Percentiles rank a stretch among this genome's conserved stretches.
These are phyloP conservation scores for Pseudomyrmex dendroicus DNA, from an alignment of 1,140 invertebrate genomes.

Conservation along the genomic window DNA sequence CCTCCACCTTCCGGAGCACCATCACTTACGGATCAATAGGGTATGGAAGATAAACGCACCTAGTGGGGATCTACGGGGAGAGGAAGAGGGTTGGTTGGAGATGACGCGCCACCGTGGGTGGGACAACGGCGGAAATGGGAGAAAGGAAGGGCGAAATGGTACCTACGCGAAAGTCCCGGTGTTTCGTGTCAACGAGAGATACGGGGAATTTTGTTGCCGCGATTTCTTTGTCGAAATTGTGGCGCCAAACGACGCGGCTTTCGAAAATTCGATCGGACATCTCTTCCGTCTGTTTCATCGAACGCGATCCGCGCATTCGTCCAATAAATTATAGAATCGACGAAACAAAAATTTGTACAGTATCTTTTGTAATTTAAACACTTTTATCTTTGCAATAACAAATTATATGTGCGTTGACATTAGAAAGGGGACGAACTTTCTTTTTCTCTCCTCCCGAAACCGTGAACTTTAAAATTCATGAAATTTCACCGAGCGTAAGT, in stretches of 20 bases:
- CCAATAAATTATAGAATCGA: background rate
- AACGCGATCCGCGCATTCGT: background rate
- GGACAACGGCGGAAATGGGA: conserved; percentile 45
- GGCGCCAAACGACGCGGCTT: background rate
- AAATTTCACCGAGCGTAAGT: background rate
- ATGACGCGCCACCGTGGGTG: conserved; percentile 49
- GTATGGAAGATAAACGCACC: conserved; percentile 79
- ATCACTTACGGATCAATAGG: conserved; percentile 82
- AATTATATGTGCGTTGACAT: background rate
- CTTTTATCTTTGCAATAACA: background rate
- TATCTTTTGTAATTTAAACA: background rate
- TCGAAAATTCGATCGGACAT: conserved; percentile 1
- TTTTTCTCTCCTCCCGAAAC: too few relatives aligned
- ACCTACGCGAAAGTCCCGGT: conserved; percentile 41
- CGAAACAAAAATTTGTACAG: background rate
- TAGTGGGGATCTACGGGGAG: conserved; percentile 63
- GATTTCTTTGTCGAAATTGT: conserved; percentile 12
- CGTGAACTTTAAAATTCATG: too few relatives aligned
- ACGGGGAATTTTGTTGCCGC: conserved; percentile 46
- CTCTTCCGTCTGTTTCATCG: too few relatives aligned
- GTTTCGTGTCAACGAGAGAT: conserved; percentile 65
- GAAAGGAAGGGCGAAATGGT: conserved; percentile 70
- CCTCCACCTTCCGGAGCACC: conserved; percentile 74
- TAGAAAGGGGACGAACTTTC: background rate
- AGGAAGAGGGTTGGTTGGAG: background rate